Conservation (phyloP, 23 tunicate genomes). For the Botrylloides violaceus region DNA sequence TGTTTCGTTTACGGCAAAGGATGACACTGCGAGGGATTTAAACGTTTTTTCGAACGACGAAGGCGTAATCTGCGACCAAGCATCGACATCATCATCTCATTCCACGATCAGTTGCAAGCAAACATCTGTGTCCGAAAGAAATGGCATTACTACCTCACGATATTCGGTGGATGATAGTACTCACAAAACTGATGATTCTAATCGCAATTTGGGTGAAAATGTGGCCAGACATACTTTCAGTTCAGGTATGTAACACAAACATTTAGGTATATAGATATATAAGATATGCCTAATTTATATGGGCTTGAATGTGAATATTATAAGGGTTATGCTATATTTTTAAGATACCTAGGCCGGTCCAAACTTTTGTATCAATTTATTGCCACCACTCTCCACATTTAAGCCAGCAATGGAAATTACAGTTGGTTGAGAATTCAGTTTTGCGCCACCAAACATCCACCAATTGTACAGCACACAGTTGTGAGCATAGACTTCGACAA, state of each 20-base stretch:
- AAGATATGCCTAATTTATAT: too few species aligned
- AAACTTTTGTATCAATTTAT: too few species aligned
- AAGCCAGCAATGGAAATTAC: too few species aligned
- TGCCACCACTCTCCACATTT: too few species aligned
- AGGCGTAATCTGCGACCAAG: conserved; percentile 17
- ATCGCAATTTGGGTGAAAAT: neutral
- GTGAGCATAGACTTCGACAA: too few species aligned
- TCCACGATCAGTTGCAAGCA: neutral
- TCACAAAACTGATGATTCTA: neutral
- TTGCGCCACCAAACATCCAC: too few species aligned
- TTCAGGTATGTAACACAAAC: neutral
- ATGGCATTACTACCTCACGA: neutral
- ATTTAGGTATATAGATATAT: too few species aligned
- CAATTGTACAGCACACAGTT: too few species aligned
- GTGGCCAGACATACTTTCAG: neutral
- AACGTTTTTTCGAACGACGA: conserved; percentile 2
- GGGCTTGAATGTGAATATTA: too few species aligned
- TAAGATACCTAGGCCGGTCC: too few species aligned
- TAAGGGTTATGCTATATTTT: too few species aligned
- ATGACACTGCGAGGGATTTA: neutral
- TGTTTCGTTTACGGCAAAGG: neutral
- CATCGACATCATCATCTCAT: conserved; percentile 3
- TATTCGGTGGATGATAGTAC: neutral
- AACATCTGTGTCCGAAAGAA: neutral
- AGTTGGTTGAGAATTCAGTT: too few species aligned